phyloP scores from a whole-genome alignment of 2,113 vertebrate species.

The Pan troglodytes region DNA sequence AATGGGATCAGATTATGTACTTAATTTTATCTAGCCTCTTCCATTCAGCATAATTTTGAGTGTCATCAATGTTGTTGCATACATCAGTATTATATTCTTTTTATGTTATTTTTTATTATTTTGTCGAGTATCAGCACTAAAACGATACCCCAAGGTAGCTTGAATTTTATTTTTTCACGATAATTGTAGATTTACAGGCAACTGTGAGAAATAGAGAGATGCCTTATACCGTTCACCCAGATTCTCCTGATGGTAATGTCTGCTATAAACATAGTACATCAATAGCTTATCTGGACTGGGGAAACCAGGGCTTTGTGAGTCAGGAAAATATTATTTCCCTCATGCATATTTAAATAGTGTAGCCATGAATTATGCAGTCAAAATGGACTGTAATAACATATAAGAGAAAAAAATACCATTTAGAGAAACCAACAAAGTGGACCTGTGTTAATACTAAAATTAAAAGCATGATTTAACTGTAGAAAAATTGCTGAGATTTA shows the following conservation, averaged over 20 bases:
- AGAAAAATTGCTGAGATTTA: not conserved
- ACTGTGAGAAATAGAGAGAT: not conserved
- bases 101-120: not conserved
- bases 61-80: not conserved
- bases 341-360: conserved; percentile 85
- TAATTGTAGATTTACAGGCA: not conserved
- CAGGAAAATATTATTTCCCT: conserved; percentile 97
- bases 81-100: not conserved
- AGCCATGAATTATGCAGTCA: conserved; percentile 87
- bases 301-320: conserved; percentile 93
- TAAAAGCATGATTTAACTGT: conserved; percentile 19
- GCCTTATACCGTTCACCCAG: too few relatives aligned
- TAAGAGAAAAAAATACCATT: conserved; percentile 74
- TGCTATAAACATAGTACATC: too few relatives aligned
- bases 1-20: not conserved
- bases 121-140: not conserved
- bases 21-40: not conserved
- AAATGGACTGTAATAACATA: conserved; percentile 49
- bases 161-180: not conserved
- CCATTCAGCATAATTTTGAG: not conserved
- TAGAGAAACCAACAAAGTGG: conserved; percentile 73
- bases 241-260: too few relatives aligned
- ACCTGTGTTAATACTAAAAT: not conserved
- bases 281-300: conserved; percentile 93
- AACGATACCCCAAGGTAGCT: not conserved